Conservation (phyloP, 2,888 invertebrate genomes). For the Amitus sp. region DNA sequence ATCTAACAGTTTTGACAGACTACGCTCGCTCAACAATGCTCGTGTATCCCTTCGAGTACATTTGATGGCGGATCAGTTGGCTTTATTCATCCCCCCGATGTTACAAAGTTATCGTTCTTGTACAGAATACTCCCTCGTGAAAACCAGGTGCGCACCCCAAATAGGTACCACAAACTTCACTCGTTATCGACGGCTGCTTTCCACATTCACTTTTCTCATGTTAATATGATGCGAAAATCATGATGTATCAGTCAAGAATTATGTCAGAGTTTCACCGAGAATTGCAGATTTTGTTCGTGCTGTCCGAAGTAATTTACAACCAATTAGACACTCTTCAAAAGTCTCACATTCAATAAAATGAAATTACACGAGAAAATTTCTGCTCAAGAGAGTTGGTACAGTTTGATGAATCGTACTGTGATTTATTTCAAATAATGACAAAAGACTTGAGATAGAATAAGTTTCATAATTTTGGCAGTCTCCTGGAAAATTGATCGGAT, state of each 20-base stretch:
- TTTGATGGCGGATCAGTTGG: slow-evolving; percentile 57
- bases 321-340: too few relatives aligned
- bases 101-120: slow-evolving; percentile 41
- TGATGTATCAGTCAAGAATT: slow-evolving; percentile 11
- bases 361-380: too few relatives aligned
- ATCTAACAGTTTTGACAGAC: slow-evolving; percentile 59
- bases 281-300: neutral
- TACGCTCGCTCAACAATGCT: slow-evolving; percentile 49
- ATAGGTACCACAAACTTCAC: slow-evolving; percentile 30
- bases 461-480: too few relatives aligned
- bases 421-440: too few relatives aligned
- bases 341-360: too few relatives aligned
- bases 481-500: too few relatives aligned
- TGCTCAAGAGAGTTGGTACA: too few relatives aligned
- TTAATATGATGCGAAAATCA: slow-evolving; percentile 30
- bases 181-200: slow-evolving; percentile 29
- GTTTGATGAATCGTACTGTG: too few relatives aligned
- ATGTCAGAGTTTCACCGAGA: neutral
- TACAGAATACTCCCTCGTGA: slow-evolving; percentile 34
- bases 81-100: slow-evolving; percentile 53
- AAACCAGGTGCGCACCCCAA: slow-evolving; percentile 37
- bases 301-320: too few relatives aligned
- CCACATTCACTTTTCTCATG: slow-evolving; percentile 26
- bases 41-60: slow-evolving; percentile 41
- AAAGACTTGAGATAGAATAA: too few relatives aligned